These are phyloP conservation scores for Hippocampus comes DNA, from an alignment of 2,113 vertebrate species.

Conservation along the genomic window DNA sequence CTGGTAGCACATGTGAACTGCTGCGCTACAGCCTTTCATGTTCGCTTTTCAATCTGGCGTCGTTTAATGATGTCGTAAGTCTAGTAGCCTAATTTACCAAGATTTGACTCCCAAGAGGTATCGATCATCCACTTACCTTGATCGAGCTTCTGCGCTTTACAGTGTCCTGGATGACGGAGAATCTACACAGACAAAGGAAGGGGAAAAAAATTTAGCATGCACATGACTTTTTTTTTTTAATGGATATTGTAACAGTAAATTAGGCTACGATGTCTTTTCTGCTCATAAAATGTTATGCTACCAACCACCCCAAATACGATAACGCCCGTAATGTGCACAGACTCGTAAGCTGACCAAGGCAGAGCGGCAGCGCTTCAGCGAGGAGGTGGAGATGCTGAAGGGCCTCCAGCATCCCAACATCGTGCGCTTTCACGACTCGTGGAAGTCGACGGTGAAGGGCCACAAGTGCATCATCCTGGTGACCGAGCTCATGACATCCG, in stretches of 20 bases:
- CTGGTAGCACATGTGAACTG: not conserved
- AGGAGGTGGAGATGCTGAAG: constrained; percentile 98
- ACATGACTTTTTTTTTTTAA: not conserved
- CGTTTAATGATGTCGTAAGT: not conserved
- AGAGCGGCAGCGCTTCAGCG: constrained; percentile 91
- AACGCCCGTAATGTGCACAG: constrained; percentile 57
- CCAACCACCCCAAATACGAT: not conserved
- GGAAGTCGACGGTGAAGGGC: constrained; percentile 90
- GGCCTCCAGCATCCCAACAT: constrained; percentile 97
- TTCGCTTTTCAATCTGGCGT: not conserved
- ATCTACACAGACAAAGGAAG: not conserved
- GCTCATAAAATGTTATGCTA: not conserved
- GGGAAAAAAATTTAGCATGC: no score
- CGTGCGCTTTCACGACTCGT: constrained; percentile 96
- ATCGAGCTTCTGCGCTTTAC: not conserved
- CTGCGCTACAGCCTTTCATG: no score
- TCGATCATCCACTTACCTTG: not conserved
- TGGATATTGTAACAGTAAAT: not conserved
- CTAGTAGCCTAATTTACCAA: not conserved
- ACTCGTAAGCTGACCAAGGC: constrained; percentile 90
- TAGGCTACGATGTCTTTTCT: not conserved
- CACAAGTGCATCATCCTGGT: constrained; percentile 94
- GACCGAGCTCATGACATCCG: constrained; percentile 97
- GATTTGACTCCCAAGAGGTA: not conserved
- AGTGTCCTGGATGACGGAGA: no score